phyloP scores from a whole-genome alignment of 2,888 invertebrate species.

The Rapana venosa region DNA sequence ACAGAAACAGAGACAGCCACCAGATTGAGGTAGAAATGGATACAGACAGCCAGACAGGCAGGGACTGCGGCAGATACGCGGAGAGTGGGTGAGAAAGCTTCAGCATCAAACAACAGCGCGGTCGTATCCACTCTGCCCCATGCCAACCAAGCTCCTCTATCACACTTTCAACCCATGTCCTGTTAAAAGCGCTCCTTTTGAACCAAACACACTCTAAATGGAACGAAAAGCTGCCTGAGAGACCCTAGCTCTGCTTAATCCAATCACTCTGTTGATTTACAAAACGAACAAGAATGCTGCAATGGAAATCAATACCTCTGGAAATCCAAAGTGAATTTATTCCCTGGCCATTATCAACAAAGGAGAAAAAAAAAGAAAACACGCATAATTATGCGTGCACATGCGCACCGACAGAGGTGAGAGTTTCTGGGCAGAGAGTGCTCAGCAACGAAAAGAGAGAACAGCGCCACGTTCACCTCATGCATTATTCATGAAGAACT shows the following conservation, averaged over 20 bases:
- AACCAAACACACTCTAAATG: no score
- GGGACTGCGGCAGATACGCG: background rate
- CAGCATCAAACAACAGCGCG: background rate
- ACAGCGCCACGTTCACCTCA: background rate
- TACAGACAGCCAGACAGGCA: background rate
- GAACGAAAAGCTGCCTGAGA: background rate
- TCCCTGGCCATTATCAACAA: background rate
- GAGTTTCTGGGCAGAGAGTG: background rate
- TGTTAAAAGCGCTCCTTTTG: no score
- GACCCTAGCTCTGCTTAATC: background rate
- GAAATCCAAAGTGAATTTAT: background rate
- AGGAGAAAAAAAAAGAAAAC: background rate
- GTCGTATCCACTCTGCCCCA: no score
- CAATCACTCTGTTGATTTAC: background rate
- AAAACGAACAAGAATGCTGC: background rate
- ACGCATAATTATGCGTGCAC: background rate
- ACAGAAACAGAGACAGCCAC: no score
- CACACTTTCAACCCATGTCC: no score
- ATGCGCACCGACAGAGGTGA: background rate
- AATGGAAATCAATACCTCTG: background rate
- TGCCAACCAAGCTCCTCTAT: no score
- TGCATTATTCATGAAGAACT: slow-evolving; percentile 2
- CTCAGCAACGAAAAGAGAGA: background rate
- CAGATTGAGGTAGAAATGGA: background rate
- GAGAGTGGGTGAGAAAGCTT: background rate